A percentile compares a stretch with the other conserved stretches of the same genome.
Conservation (phyloP, 2,113 vertebrate species). For the Dryoscopus gambensis region DNA sequence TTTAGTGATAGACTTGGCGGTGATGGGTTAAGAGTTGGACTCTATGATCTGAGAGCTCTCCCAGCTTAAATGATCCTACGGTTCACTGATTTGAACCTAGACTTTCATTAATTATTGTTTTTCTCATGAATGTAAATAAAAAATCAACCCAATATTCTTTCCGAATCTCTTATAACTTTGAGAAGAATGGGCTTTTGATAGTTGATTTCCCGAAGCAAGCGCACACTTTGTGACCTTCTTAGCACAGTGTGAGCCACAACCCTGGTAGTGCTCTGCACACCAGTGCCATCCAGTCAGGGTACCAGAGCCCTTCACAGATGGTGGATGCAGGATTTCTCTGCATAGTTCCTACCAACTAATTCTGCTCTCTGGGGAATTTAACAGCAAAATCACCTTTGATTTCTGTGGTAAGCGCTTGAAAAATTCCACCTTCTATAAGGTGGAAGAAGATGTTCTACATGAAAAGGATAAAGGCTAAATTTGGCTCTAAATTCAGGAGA, state of each 20-base stretch:
- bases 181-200: neutral
- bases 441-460: no score
- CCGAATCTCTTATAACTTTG: neutral
- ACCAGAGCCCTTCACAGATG: neutral
- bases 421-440: neutral
- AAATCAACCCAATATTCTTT: neutral
- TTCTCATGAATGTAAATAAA: neutral
- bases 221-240: neutral
- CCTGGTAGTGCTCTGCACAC: neutral
- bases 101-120: neutral
- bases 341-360: neutral
- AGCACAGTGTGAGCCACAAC: neutral
- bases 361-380: neutral
- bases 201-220: neutral
- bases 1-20: neutral
- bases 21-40: neutral
- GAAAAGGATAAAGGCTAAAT: neutral
- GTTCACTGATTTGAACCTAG: neutral
- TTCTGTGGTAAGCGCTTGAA: neutral
- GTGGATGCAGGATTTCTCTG: neutral
- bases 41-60: neutral
- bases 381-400: neutral
- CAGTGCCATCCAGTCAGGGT: neutral
- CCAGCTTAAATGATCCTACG: neutral
- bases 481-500: neutral